phyloP scores from a whole-genome alignment of 2,113 vertebrate species.

The Halichoeres trimaculatus region DNA sequence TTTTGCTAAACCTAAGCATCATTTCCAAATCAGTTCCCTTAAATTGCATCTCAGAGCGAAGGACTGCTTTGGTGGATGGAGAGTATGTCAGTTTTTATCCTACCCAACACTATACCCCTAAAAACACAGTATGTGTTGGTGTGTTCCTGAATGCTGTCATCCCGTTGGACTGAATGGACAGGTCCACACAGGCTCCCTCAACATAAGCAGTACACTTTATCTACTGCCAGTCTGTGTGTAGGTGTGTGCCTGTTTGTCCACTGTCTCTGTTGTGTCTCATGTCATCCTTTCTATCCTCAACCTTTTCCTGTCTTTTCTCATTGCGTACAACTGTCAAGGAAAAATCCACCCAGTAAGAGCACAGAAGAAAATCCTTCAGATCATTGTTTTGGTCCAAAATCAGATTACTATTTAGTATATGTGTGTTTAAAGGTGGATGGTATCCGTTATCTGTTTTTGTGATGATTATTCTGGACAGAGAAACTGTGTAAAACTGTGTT shows the following conservation, averaged over 20 bases:
- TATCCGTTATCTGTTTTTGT: too few relatives aligned
- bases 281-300: neutral
- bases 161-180: constrained; percentile 55
- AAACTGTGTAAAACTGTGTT: too few relatives aligned
- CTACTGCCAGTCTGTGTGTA: constrained; percentile 37
- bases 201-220: constrained; percentile 58
- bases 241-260: constrained; percentile 17
- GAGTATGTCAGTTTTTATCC: constrained; percentile 48
- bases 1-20: too few relatives aligned
- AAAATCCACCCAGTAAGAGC: constrained; percentile 35
- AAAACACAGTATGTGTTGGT: constrained; percentile 24
- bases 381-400: neutral
- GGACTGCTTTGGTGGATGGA: constrained; percentile 48
- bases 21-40: neutral
- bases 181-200: constrained; percentile 62
- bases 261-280: neutral
- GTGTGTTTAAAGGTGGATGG: too few relatives aligned
- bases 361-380: too few relatives aligned
- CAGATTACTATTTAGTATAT: too few relatives aligned
- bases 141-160: constrained; percentile 65
- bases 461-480: too few relatives aligned
- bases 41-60: neutral
- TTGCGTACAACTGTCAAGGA: neutral
- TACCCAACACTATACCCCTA: constrained; percentile 3
- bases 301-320: neutral